phyloP scores from a whole-genome alignment of 2,888 invertebrate species.

The Balanococcus diminutus region DNA sequence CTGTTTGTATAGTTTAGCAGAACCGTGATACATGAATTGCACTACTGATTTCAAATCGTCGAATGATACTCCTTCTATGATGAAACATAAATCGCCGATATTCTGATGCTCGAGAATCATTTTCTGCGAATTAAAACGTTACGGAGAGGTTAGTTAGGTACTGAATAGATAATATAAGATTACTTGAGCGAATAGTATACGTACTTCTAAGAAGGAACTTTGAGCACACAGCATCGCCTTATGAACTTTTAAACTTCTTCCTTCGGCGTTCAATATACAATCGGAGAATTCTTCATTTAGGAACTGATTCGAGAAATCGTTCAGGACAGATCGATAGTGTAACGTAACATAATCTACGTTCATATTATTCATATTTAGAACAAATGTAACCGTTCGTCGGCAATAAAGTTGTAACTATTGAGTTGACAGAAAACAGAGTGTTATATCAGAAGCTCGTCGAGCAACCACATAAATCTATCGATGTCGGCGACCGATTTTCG shows the following conservation, averaged over 20 bases:
- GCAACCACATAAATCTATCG: slow-evolving; percentile 28
- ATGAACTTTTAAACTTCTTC: slow-evolving; percentile 49
- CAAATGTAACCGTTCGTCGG: slow-evolving; percentile 13
- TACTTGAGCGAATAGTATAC: neutral
- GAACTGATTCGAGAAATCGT: slow-evolving; percentile 46
- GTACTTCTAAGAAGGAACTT: slow-evolving; percentile 44
- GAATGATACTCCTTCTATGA: slow-evolving; percentile 38
- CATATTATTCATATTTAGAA: slow-evolving; percentile 26
- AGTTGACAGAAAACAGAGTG: neutral
- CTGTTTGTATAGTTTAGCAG: neutral
- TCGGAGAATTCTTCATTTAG: slow-evolving; percentile 48
- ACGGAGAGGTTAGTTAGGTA: neutral
- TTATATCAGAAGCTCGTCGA: neutral
- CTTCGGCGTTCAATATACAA: slow-evolving; percentile 47
- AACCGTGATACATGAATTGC: slow-evolving; percentile 48
- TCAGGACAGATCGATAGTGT: slow-evolving; percentile 36
- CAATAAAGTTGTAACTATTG: slow-evolving; percentile 2
- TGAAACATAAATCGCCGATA: slow-evolving; percentile 30
- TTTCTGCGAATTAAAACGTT: slow-evolving; percentile 4
- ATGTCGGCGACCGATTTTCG: neutral
- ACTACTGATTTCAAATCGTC: slow-evolving; percentile 43
- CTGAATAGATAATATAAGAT: neutral
- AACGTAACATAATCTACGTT: slow-evolving; percentile 46
- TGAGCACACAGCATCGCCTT: slow-evolving; percentile 45
- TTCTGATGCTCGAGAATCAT: slow-evolving; percentile 38